Percentiles rank a stretch among this genome's conserved stretches.
Conservation (phyloP, 2,888 invertebrate genomes). For the Tetranychus piercei region DNA sequence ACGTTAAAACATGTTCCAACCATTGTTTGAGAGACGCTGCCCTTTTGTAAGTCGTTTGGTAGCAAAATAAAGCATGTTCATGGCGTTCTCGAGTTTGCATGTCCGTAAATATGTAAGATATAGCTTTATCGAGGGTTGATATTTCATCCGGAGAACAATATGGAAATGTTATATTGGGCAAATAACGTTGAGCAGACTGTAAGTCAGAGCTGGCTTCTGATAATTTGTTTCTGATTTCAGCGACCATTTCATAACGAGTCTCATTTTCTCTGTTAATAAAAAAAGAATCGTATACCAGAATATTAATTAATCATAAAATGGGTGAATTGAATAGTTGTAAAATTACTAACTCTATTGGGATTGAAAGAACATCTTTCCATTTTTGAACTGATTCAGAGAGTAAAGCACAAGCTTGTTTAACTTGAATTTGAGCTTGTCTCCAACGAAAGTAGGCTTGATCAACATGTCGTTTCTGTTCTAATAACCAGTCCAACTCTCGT, state of each 20-base stretch:
- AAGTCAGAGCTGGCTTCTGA: slow-evolving; percentile 38
- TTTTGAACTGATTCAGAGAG: slow-evolving; percentile 35
- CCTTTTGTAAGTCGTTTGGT: slow-evolving; percentile 34
- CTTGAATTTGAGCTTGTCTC: slow-evolving; percentile 35
- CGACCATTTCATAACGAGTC: slow-evolving; percentile 35
- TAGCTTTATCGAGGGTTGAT: slow-evolving; percentile 32
- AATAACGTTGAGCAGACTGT: slow-evolving; percentile 36
- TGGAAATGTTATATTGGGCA: slow-evolving; percentile 38
- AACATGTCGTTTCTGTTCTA: slow-evolving; percentile 37
- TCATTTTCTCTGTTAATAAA: slow-evolving; percentile 32
- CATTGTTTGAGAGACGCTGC: slow-evolving; percentile 38
- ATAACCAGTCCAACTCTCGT: slow-evolving; percentile 35
- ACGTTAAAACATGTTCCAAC: slow-evolving; percentile 39
- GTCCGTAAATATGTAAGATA: slow-evolving; percentile 36
- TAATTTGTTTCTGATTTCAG: slow-evolving; percentile 39
- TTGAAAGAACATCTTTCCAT: slow-evolving; percentile 35
- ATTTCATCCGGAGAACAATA: slow-evolving; percentile 38
- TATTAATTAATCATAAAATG: background rate
- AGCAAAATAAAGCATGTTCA: slow-evolving; percentile 35
- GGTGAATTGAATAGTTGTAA: background rate
- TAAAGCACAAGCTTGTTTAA: slow-evolving; percentile 38
- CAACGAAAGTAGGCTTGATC: slow-evolving; percentile 39
- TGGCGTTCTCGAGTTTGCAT: slow-evolving; percentile 35
- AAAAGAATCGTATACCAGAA: background rate
- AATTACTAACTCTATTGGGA: slow-evolving; percentile 31